phyloP scores from a whole-genome alignment of 1,140 invertebrate species.

The Dreissena rostriformis region DNA sequence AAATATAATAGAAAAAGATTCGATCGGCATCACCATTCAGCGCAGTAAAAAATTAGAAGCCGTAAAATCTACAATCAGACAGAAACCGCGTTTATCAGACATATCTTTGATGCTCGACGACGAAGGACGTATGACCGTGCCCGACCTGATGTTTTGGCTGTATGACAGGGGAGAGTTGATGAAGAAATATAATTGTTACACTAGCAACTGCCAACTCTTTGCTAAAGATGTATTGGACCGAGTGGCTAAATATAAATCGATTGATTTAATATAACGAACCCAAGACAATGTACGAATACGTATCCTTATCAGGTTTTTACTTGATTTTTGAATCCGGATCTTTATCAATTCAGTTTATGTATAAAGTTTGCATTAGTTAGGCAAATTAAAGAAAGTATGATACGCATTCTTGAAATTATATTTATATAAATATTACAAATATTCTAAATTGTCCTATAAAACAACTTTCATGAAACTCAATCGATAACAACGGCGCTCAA shows the following conservation, averaged over 20 bases:
- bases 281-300: too few relatives aligned
- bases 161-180: neutral
- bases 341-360: too few relatives aligned
- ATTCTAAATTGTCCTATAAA: too few relatives aligned
- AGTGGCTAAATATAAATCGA: neutral
- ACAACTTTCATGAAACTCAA: too few relatives aligned
- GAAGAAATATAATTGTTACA: neutral
- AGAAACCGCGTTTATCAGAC: neutral
- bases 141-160: neutral
- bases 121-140: neutral
- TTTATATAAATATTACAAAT: too few relatives aligned
- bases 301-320: too few relatives aligned
- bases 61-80: neutral
- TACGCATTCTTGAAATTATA: too few relatives aligned
- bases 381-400: too few relatives aligned
- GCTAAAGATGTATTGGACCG: neutral
- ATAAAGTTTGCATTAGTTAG: too few relatives aligned
- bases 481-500: too few relatives aligned
- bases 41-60: neutral
- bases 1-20: constrained; percentile 30
- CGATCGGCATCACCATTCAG: constrained; percentile 14
- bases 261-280: too few relatives aligned
- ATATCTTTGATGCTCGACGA: neutral
- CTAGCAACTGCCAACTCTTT: constrained; percentile 9
- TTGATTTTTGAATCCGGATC: too few relatives aligned